phyloP scores from a whole-genome alignment of 2,888 invertebrate species.

The Oxytorus armatus region DNA sequence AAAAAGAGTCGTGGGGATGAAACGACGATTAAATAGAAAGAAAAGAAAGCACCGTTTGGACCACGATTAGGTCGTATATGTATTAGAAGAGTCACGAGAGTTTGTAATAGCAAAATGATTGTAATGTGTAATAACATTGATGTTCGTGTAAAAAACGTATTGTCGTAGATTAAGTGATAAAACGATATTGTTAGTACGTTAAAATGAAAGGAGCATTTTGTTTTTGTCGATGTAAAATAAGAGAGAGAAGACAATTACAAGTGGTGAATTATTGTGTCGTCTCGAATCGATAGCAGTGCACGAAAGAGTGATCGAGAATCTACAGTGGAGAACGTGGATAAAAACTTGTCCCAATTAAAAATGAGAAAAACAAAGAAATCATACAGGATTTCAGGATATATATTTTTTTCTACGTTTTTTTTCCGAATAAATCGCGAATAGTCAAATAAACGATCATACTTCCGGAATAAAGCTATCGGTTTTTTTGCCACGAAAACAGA shows the following conservation, averaged over 20 bases:
- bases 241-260: constrained; percentile 8
- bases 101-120: constrained; percentile 61
- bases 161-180: constrained; percentile 52
- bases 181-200: constrained; percentile 37
- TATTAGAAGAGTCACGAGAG: constrained; percentile 33
- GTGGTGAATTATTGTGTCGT: constrained; percentile 30
- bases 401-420: constrained; percentile 15
- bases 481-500: constrained; percentile 2
- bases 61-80: constrained; percentile 33
- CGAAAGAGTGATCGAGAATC: constrained; percentile 28
- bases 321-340: constrained; percentile 32
- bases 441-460: not conserved
- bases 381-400: not conserved
- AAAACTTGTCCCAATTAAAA: constrained; percentile 36
- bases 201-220: constrained; percentile 14
- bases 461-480: not conserved
- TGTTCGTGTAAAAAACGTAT: constrained; percentile 50
- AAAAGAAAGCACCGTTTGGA: constrained; percentile 23
- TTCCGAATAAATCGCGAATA: not conserved
- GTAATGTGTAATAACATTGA: constrained; percentile 59
- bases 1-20: not conserved
- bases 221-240: constrained; percentile 28
- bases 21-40: constrained; percentile 1
- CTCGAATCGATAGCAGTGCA: constrained; percentile 22
- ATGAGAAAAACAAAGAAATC: not conserved